Evolutionary conservation across 1,140 invertebrate genomes (phyloP).

Genomic region (Nylanderia fulva): DNA sequence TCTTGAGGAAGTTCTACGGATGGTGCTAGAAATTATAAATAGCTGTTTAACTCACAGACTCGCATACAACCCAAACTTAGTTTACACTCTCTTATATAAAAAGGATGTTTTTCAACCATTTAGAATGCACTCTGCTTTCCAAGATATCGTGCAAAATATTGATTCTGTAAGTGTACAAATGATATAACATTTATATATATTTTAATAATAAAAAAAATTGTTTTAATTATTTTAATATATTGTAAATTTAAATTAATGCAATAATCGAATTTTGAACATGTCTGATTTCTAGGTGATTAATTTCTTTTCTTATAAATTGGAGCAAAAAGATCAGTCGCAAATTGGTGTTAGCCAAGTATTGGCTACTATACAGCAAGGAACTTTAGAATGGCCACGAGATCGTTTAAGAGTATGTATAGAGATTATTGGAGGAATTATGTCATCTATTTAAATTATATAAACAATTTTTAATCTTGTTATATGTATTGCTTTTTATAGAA

Average conservation of each 20-base stretch:
- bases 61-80: constrained; percentile 96
- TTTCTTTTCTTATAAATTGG: constrained; percentile 94
- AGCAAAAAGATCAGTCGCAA: constrained; percentile 88
- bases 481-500: constrained; percentile 88
- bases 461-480: constrained; percentile 32
- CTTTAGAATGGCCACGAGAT: constrained; percentile 95
- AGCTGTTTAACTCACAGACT: constrained; percentile 96
- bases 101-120: constrained; percentile 95
- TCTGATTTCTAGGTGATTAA: constrained; percentile 90
- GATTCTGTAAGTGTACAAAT: constrained; percentile 91
- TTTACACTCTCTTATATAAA: constrained; percentile 98
- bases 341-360: constrained; percentile 95
- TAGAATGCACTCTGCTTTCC: constrained; percentile 94
- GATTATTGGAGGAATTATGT: constrained; percentile 33
- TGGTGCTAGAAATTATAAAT: constrained; percentile 98
- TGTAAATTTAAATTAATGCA: background rate
- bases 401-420: constrained; percentile 92
- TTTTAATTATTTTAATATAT: background rate
- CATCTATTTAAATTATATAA: background rate
- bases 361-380: constrained; percentile 94
- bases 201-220: too few species aligned
- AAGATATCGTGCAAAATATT: constrained; percentile 98
- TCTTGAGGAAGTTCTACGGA: constrained; percentile 98
- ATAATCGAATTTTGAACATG: constrained; percentile 40
- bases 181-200: background rate